Percentiles rank a stretch among this genome's conserved stretches.
Conservation (phyloP, 2,797 vertebrate species). For the Alcedo quadribrachys region DNA sequence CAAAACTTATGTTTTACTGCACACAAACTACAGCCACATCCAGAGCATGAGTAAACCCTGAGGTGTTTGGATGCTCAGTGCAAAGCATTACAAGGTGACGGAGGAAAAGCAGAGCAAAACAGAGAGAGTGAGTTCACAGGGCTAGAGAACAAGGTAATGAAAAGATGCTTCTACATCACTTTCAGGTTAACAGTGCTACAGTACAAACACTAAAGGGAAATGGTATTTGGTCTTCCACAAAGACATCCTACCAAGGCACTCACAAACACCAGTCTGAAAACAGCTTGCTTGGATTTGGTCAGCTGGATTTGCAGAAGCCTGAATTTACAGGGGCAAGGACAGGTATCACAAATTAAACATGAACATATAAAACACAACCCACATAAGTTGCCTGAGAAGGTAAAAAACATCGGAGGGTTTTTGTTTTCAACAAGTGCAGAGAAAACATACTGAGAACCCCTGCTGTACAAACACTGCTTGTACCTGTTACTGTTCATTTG, state of each 20-base stretch:
- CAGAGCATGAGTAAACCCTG: not conserved
- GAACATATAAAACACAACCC: not conserved
- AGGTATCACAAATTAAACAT: not conserved
- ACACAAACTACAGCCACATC: not conserved
- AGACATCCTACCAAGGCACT: not conserved
- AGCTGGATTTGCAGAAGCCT: not conserved
- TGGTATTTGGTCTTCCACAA: not conserved
- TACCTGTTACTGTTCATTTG: not conserved
- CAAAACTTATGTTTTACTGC: not conserved
- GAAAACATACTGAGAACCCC: not conserved
- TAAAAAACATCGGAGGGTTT: not conserved
- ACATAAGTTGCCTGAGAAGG: not conserved
- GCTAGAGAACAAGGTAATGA: not conserved
- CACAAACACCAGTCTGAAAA: not conserved
- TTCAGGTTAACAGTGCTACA: not conserved
- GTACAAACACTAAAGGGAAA: not conserved
- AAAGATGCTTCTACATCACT: not conserved
- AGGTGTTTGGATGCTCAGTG: not conserved
- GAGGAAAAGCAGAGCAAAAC: not conserved
- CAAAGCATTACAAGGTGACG: not conserved
- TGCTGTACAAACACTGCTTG: not conserved
- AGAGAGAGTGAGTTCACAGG: fast-evolving
- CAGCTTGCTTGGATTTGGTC: not conserved
- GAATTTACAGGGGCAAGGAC: not conserved
- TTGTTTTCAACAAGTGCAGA: not conserved